Conservation (phyloP, 2,888 invertebrate genomes). For the Cosmorhoe ocellata region DNA sequence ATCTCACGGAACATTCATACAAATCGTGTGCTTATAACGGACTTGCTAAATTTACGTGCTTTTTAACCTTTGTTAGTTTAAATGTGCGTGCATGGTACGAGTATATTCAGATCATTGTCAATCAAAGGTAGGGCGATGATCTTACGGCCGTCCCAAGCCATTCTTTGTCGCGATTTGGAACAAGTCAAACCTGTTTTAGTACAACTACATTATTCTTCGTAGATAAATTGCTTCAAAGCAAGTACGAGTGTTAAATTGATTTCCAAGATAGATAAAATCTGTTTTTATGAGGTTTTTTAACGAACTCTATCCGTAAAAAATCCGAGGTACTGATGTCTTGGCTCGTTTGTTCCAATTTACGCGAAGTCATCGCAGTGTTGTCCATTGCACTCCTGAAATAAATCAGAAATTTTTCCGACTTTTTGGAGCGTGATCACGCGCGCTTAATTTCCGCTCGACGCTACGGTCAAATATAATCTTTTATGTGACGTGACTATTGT, state of each 20-base stretch:
- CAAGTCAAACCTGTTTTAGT: slow-evolving; percentile 47
- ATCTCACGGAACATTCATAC: slow-evolving; percentile 59
- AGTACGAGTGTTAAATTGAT: slow-evolving; percentile 32
- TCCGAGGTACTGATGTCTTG: slow-evolving; percentile 21
- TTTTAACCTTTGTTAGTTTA: slow-evolving; percentile 31
- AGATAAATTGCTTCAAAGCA: slow-evolving; percentile 2
- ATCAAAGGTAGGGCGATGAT: slow-evolving; percentile 54
- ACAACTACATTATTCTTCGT: slow-evolving; percentile 6
- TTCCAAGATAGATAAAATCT: slow-evolving; percentile 33
- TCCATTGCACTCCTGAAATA: slow-evolving; percentile 23
- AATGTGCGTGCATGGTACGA: slow-evolving; percentile 36
- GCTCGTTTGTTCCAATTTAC: slow-evolving; percentile 28
- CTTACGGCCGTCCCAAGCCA: slow-evolving; percentile 38
- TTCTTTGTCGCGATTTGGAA: slow-evolving; percentile 42
- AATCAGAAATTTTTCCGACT: neutral
- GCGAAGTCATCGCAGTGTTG: slow-evolving; percentile 29
- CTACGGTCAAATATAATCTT: no score
- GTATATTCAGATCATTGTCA: slow-evolving; percentile 48
- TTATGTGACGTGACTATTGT: no score
- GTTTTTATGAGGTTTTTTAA: slow-evolving; percentile 33
- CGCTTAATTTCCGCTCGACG: no score
- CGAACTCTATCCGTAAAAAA: slow-evolving; percentile 28
- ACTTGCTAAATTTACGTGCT: slow-evolving; percentile 32
- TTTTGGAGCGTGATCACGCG: no score
- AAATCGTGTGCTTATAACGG: slow-evolving; percentile 64